Evolutionary conservation across 2,888 invertebrate genomes (phyloP).

Genomic region (Cremastobaeus sp.): DNA sequence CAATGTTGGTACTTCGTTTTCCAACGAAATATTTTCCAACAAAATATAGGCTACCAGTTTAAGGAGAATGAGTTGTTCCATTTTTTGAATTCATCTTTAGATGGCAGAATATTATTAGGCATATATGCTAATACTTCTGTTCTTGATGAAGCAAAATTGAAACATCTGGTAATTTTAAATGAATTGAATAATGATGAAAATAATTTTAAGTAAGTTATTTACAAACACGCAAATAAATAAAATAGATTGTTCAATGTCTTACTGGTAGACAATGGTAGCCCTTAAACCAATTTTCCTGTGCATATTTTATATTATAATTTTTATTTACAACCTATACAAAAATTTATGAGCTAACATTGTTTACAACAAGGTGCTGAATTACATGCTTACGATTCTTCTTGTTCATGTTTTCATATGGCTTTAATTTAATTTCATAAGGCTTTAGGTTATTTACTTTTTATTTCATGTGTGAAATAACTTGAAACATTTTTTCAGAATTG

Average conservation of each 20-base stretch:
- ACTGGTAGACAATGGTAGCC: too few relatives aligned
- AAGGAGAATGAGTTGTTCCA: neutral
- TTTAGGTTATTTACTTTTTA: too few relatives aligned
- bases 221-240: too few relatives aligned
- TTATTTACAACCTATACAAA: too few relatives aligned
- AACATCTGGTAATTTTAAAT: conserved; percentile 1
- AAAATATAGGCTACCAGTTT: too few relatives aligned
- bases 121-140: neutral
- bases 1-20: too few relatives aligned
- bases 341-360: too few relatives aligned
- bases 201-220: neutral
- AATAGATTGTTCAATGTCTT: too few relatives aligned
- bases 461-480: neutral
- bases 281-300: neutral
- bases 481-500: neutral
- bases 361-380: too few relatives aligned
- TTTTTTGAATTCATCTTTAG: conserved; percentile 1
- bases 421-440: neutral
- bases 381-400: too few relatives aligned
- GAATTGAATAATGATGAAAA: conserved; percentile 1
- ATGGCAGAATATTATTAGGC: neutral
- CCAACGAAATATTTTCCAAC: too few relatives aligned
- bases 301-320: too few relatives aligned
- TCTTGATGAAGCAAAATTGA: neutral
- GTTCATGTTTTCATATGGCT: neutral